Percentiles rank a stretch among this genome's conserved stretches.
Evolutionary conservation across 2,797 vertebrate species (phyloP).

Genomic region (Phoxinus dragarum): DNA sequence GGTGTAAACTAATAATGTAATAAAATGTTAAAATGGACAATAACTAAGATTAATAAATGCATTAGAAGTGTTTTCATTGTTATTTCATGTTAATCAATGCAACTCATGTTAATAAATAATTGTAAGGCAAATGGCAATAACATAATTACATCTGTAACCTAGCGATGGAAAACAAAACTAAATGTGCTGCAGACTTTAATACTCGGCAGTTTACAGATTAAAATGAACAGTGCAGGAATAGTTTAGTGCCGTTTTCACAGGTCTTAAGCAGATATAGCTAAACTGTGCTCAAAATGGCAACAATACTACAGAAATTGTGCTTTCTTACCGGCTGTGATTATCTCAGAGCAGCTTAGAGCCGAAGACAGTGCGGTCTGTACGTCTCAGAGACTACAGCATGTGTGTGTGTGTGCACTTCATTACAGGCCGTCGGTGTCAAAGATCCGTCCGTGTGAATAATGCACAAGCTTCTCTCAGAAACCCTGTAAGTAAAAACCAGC

Average conservation of each 20-base stretch:
- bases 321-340: constrained; percentile 42
- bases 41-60: background rate
- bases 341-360: background rate
- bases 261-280: background rate
- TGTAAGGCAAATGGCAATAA: background rate
- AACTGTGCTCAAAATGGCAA: background rate
- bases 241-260: background rate
- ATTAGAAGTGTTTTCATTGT: background rate
- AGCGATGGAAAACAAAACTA: background rate
- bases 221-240: background rate
- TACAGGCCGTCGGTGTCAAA: constrained; percentile 2
- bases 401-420: constrained; percentile 16
- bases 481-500: constrained; percentile 54
- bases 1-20: too few relatives aligned
- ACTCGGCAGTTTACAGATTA: background rate
- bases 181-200: background rate
- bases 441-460: constrained; percentile 56
- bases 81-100: background rate
- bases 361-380: background rate
- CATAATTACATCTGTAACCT: background rate
- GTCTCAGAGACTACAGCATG: constrained; percentile 20
- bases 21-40: background rate
- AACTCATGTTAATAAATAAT: too few relatives aligned
- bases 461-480: constrained; percentile 47
- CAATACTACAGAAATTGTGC: background rate